These are phyloP conservation scores for Microdon myrmicae DNA, from an alignment of 2,888 invertebrate species.

Conservation along the genomic window DNA sequence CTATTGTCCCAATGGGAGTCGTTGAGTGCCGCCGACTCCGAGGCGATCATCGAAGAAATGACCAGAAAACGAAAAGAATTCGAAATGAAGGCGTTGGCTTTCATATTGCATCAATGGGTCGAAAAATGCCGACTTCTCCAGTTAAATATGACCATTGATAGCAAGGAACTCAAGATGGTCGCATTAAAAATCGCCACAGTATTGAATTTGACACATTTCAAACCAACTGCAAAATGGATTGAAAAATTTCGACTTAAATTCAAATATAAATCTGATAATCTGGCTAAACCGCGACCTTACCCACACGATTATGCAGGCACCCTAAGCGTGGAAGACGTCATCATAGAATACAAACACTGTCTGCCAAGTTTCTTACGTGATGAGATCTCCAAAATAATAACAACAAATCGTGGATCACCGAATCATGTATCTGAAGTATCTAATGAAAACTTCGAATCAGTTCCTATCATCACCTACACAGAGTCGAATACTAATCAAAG, in stretches of 20 bases:
- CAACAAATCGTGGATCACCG: constrained; percentile 14
- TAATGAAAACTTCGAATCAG: neutral
- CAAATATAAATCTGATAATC: constrained; percentile 60
- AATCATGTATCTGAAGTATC: neutral
- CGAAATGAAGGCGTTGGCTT: constrained; percentile 64
- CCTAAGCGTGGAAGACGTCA: constrained; percentile 62
- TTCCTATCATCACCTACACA: neutral
- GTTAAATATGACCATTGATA: constrained; percentile 58
- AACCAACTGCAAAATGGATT: constrained; percentile 62
- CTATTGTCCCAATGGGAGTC: constrained; percentile 60
- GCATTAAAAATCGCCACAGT: constrained; percentile 62
- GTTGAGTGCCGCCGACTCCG: constrained; percentile 62
- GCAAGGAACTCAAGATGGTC: constrained; percentile 60
- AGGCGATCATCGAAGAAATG: constrained; percentile 63
- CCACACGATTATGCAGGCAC: constrained; percentile 47
- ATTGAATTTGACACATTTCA: constrained; percentile 60
- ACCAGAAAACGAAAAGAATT: constrained; percentile 63
- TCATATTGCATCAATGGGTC: constrained; percentile 63
- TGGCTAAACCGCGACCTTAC: constrained; percentile 38
- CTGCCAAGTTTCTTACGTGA: constrained; percentile 64
- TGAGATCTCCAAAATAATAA: constrained; percentile 58
- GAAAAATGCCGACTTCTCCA: constrained; percentile 61
- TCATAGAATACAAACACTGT: constrained; percentile 61
- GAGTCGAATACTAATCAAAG: constrained; percentile 15
- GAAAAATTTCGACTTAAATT: constrained; percentile 63